Base-by-base conservation (phyloP, 1,140 invertebrate species). In the Neodiprion fabricii region DNA sequence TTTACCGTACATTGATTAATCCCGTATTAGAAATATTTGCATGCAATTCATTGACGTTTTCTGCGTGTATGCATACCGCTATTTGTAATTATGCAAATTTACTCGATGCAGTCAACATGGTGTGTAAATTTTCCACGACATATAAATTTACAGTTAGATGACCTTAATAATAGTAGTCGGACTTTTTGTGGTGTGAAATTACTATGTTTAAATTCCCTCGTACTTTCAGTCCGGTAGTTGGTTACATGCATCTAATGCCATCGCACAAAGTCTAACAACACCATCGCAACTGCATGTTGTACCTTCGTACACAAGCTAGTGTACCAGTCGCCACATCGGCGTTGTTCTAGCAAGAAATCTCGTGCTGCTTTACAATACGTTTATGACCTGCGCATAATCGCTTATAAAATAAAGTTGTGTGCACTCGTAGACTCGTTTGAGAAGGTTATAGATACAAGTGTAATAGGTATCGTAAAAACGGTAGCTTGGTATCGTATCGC, bases 21-120 rank as follows among this genome's bases (percentile, higher is more conserved):
- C 2, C 5, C 28, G 28, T 40, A 40, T 40, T 40, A 40, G 28
- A 40, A 40, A 40, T 2, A 40, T 40, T 40, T 40, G 28, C 28
- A 40, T 40, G 28, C 28, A 40, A 40, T 40, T 40, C 5, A 5
- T 40, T 40, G 2, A 2, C 28, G 1, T 40, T 40, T 40, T 9
- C 53, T 9, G 4, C 11, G 53, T 61, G 53, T 61, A 12, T 17
- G 53, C 9, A 61, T 61, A 61, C 53, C 11, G 53, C 53, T 61
- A 61, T 61, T 61, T 17, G 53, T 61, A 61, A 61, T 61, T 61
- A 61, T 61, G 53, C n/a, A 61, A 61, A 61, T 61, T 40, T 40
- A 9, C 53, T 17, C n/a, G 53, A 4, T 61, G 53, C 53, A 61
- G 53, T 61, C 9, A 61, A 5, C 53, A 61, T 17, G 53, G 53